Evolutionary conservation across 2,888 invertebrate genomes (phyloP).

Genomic region (Latrodectus elegans): DNA sequence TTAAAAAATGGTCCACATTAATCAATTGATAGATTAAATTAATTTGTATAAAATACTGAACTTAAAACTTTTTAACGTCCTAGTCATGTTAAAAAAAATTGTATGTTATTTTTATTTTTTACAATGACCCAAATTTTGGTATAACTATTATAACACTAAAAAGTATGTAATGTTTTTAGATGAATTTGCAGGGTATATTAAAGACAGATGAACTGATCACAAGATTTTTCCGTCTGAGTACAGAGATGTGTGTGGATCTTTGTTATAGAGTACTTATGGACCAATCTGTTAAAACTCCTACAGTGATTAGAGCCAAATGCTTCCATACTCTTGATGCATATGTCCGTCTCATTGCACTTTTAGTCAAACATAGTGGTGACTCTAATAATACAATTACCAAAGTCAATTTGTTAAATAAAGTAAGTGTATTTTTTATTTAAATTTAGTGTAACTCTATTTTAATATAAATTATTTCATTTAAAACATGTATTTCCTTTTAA

Average conservation of each 20-base stretch:
- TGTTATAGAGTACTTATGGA: conserved; percentile 84
- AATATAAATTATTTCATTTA: no score
- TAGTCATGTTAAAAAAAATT: no score
- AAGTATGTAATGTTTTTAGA: conserved; percentile 77
- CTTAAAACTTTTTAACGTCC: no score
- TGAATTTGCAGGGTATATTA: conserved; percentile 96
- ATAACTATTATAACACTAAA: conserved; percentile 1
- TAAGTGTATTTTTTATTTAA: conserved; percentile 73
- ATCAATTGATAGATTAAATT: no score
- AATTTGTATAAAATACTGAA: no score
- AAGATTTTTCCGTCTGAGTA: conserved; percentile 95
- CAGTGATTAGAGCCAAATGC: conserved; percentile 86
- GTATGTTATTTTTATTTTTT: not conserved
- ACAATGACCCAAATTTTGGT: not conserved
- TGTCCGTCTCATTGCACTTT: conserved; percentile 91
- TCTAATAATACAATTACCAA: conserved; percentile 93
- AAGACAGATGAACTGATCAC: conserved; percentile 98
- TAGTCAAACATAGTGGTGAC: conserved; percentile 92
- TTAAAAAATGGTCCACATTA: no score
- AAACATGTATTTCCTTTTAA: no score
- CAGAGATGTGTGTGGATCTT: conserved; percentile 96
- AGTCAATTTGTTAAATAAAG: conserved; percentile 96
- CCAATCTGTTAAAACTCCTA: conserved; percentile 69
- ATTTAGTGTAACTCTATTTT: not conserved
- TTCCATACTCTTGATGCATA: conserved; percentile 97